Base-by-base conservation (phyloP, 2,113 vertebrate species). In the Agelaius tricolor region DNA sequence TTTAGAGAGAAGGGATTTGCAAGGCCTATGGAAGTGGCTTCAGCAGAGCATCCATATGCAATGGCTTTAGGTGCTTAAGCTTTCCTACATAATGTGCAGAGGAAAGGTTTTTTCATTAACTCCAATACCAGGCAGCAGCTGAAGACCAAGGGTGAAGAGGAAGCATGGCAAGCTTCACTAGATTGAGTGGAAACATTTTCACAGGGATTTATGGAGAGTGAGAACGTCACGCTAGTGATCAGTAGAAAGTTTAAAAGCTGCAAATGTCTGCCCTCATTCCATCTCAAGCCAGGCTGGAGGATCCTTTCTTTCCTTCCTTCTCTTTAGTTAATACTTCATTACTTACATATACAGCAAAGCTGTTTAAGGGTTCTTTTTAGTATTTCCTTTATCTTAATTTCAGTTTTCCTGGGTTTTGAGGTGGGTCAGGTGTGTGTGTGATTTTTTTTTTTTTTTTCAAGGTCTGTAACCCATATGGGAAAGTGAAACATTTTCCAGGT, bases 1-100 rank as follows among this genome's bases (percentile, higher is more conserved):
- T 46, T 84, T 28, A 43, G 35, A 57, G 21, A 63, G 47, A 12
- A 85, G 31, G 8, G 7, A 33, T 55, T 58, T 54, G 37, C 26
- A 52, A 52, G 17, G 30, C 28, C 28, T 17, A 51, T 3, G 30
- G 33, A 81, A 84, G 24, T n/a, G 78, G 41, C 52, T 49, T n/a
- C 5, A 1, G 23, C 39, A 55, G 37, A 72, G 14, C 22, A 74
- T 44, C 27, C 8, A 0, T 30, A 17, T 35, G 51, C 0, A 2
- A 49, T 54, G 43, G 14, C 23, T 75, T 54, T 41, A 39, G 62
- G 43, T 39, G 31, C 66, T 87, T 52, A 22, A 41, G 46, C 30
- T 71, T 84, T 76, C 58, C 37, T 76, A 10, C 6, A 5, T 17
- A 69, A 54, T 0, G 0, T 5, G 21, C 23, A 31, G 27, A 78